phyloP scores from a whole-genome alignment of 2,888 invertebrate genomes.

The Synanthedon vespiformis region DNA sequence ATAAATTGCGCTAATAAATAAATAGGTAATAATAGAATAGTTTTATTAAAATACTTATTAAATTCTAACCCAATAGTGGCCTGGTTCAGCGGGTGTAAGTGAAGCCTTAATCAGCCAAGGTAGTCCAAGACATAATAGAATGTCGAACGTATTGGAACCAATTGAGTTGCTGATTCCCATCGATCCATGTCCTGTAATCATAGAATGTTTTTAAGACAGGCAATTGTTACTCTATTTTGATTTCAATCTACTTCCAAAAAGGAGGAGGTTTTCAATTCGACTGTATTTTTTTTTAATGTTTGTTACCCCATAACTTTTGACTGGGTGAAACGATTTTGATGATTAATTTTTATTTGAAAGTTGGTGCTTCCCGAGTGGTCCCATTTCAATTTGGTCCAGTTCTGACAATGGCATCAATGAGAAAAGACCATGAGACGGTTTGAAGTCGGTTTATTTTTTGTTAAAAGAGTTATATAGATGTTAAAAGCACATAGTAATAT shows the following conservation, averaged over 20 bases:
- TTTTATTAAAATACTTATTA: conserved; percentile 4
- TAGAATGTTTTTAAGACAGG: background rate
- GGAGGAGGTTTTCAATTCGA: no score
- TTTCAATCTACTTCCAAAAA: no score
- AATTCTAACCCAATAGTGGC: conserved; percentile 78
- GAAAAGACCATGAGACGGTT: no score
- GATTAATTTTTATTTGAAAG: no score
- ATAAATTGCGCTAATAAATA: background rate
- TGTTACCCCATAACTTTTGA: no score
- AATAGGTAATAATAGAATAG: conserved; percentile 2
- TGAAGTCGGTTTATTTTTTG: no score
- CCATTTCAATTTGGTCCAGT: no score
- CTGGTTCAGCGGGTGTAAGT: conserved; percentile 82
- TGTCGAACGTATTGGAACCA: conserved; percentile 91
- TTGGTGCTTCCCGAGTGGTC: no score
- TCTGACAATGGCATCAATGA: no score
- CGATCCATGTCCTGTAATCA: conserved; percentile 80
- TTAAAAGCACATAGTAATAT: background rate
- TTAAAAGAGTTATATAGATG: no score
- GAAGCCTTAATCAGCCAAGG: conserved; percentile 92
- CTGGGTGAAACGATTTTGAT: no score
- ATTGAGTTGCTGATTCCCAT: conserved; percentile 94
- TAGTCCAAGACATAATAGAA: conserved; percentile 85
- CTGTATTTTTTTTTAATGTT: no score
- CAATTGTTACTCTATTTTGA: background rate